These are phyloP conservation scores for Torymus auratus DNA, from an alignment of 2,888 invertebrate genomes.

Conservation along the genomic window DNA sequence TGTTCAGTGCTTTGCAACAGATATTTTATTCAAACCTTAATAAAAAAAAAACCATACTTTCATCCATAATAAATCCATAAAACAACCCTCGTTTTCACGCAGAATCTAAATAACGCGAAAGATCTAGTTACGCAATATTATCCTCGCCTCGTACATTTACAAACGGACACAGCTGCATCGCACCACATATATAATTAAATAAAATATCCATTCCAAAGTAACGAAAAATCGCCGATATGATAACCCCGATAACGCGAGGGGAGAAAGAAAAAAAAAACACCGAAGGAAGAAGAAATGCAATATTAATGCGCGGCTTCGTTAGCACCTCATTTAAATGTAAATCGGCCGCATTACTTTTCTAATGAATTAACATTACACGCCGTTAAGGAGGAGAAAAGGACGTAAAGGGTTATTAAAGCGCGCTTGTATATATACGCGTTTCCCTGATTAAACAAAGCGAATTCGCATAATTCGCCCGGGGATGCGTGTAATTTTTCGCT, in stretches of 20 bases:
- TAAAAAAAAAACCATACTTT: not conserved
- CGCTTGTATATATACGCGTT: not conserved
- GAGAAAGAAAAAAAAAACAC: slow-evolving; percentile 4
- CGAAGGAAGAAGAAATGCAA: slow-evolving; percentile 36
- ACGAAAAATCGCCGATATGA: slow-evolving; percentile 38
- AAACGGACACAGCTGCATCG: not conserved
- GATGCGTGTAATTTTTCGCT: not conserved
- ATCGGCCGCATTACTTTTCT: slow-evolving; percentile 50
- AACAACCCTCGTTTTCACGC: too few species aligned
- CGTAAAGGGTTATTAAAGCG: slow-evolving; percentile 19
- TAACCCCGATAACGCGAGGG: slow-evolving; percentile 11
- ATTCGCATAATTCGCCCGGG: slow-evolving; percentile 1
- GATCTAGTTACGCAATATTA: too few species aligned
- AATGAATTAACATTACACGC: slow-evolving; percentile 54
- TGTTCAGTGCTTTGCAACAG: not conserved
- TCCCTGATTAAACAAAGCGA: slow-evolving; percentile 3
- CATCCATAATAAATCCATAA: too few species aligned
- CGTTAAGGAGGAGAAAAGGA: slow-evolving; percentile 17
- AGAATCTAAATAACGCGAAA: too few species aligned
- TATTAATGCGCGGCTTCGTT: slow-evolving; percentile 43
- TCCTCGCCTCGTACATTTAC: not conserved
- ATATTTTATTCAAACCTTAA: not conserved
- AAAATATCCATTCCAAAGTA: slow-evolving; percentile 33
- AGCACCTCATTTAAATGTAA: slow-evolving; percentile 57
- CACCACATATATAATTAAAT: slow-evolving; percentile 21